phyloP scores from a whole-genome alignment of 2,888 invertebrate genomes.

The Pinctada fucata region DNA sequence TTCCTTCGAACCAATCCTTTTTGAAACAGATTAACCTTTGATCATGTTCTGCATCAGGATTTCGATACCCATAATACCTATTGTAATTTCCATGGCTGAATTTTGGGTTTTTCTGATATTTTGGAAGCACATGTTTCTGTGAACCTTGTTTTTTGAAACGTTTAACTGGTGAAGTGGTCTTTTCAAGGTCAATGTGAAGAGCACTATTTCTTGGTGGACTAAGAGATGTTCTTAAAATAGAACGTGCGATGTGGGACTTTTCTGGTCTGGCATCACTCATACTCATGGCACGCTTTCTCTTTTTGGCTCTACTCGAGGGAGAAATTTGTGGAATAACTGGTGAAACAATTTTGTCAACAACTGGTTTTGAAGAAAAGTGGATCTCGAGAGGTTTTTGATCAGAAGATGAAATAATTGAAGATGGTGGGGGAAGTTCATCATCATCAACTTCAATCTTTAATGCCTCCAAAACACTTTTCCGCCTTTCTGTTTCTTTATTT shows the following conservation, averaged over 20 bases:
- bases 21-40: slow-evolving; percentile 90
- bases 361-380: slow-evolving; percentile 17
- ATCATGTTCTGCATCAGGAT: slow-evolving; percentile 86
- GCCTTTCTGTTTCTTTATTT: slow-evolving; percentile 45
- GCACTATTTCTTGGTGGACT: slow-evolving; percentile 36
- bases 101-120: slow-evolving; percentile 78
- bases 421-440: background rate
- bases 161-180: slow-evolving; percentile 47
- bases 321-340: slow-evolving; percentile 69
- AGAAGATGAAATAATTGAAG: slow-evolving; percentile 5
- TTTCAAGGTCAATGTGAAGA: slow-evolving; percentile 29
- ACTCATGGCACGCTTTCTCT: slow-evolving; percentile 63
- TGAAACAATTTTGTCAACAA: slow-evolving; percentile 66
- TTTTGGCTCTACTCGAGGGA: slow-evolving; percentile 56
- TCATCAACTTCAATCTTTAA: slow-evolving; percentile 61
- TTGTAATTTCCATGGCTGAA: slow-evolving; percentile 98
- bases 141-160: slow-evolving; percentile 47
- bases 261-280: slow-evolving; percentile 52
- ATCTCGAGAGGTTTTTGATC: slow-evolving; percentile 21
- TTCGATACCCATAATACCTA: slow-evolving; percentile 96
- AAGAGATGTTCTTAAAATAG: slow-evolving; percentile 46
- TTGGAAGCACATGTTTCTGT: slow-evolving; percentile 39
- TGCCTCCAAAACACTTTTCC: slow-evolving; percentile 60
- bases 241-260: slow-evolving; percentile 41
- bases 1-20: slow-evolving; percentile 89